Percentiles rank a stretch among this genome's conserved stretches.
phyloP scores from a whole-genome alignment of 2,113 vertebrate species.

The Pluvialis apricaria region DNA sequence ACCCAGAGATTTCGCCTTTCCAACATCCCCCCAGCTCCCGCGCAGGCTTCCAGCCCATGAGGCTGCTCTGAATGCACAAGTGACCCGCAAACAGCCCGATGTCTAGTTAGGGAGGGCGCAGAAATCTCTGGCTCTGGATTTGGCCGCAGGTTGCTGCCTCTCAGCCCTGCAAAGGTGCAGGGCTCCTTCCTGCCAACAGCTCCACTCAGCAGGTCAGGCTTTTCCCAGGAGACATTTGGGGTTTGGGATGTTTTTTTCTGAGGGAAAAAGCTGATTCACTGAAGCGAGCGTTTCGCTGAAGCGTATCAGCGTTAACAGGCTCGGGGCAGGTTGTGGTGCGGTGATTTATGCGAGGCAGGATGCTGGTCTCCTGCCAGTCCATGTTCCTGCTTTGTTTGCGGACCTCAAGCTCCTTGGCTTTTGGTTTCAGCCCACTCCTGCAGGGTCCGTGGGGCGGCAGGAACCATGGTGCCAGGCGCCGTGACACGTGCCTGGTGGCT shows the following conservation, averaged over 20 bases:
- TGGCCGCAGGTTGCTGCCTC: not conserved
- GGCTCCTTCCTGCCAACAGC: not conserved
- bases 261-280: not conserved
- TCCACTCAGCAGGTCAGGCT: not conserved
- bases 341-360: not conserved
- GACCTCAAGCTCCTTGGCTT: not conserved
- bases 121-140: not conserved
- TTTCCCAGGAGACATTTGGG: not conserved
- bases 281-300: rapidly evolving
- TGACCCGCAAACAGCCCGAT: not conserved
- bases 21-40: rapidly evolving
- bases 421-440: not conserved
- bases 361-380: not conserved
- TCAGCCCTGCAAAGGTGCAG: not conserved
- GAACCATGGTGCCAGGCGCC: rapidly evolving
- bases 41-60: not conserved
- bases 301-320: rapidly evolving
- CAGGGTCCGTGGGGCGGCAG: not conserved
- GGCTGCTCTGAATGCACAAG: not conserved
- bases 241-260: not conserved
- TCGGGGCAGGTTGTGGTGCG: not conserved
- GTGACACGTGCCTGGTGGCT: not conserved
- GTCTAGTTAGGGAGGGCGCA: not conserved
- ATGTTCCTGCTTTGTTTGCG: not conserved
- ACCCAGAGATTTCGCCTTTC: not conserved